Conservation (phyloP, 1,140 invertebrate species). For the Tetramorium parvispinum region DNA sequence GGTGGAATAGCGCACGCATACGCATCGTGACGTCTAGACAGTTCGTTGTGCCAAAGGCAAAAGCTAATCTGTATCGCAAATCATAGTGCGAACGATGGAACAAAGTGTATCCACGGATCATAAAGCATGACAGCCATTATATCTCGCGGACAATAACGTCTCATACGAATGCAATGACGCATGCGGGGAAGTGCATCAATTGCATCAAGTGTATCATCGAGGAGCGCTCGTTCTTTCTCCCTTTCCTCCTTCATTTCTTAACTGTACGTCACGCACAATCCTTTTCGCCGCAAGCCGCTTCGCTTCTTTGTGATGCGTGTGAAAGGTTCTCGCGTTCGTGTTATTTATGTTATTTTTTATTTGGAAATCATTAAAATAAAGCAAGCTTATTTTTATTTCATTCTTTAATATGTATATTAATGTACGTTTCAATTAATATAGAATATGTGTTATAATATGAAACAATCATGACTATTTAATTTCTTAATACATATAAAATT, state of each 20-base stretch:
- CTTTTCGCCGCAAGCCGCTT: neutral
- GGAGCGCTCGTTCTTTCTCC: neutral
- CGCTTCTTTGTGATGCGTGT: neutral
- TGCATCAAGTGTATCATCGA: conserved; percentile 18
- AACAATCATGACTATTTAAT: neutral
- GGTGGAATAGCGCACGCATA: neutral
- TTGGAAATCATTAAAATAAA: neutral
- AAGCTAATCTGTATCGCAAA: conserved; percentile 47
- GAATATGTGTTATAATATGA: no score
- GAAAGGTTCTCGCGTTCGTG: neutral
- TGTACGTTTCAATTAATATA: no score
- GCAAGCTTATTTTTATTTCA: no score
- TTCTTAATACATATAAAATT: neutral
- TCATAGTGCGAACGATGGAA: conserved; percentile 31
- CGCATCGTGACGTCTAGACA: neutral
- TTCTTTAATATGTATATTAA: no score
- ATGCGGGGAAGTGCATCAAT: conserved; percentile 30
- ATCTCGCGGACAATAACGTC: conserved; percentile 34
- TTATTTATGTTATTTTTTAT: neutral
- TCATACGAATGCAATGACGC: conserved; percentile 22
- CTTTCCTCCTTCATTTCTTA: conserved; percentile 12
- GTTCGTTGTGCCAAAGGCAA: conserved; percentile 32
- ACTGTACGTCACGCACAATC: conserved; percentile 29
- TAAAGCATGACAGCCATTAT: conserved; percentile 47
- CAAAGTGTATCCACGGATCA: conserved; percentile 36